These are phyloP conservation scores for Neogale vison DNA, from an alignment of 2,113 vertebrate species.

Conservation along the genomic window DNA sequence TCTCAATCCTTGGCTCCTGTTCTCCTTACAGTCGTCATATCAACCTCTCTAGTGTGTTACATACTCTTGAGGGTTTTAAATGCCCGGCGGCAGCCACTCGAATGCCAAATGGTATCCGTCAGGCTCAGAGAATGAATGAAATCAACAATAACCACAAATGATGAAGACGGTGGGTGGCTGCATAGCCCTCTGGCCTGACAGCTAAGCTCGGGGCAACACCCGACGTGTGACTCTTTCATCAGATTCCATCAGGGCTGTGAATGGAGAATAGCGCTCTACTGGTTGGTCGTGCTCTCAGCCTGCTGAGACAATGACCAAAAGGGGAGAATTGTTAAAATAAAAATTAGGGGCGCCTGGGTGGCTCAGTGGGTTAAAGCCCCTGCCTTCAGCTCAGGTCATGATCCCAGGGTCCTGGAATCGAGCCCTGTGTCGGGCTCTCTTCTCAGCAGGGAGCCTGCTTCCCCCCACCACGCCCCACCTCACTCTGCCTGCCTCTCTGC, in stretches of 20 bases:
- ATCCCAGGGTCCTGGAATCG: too few relatives aligned
- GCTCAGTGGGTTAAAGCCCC: too few relatives aligned
- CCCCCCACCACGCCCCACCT: too few relatives aligned
- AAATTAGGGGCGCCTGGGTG: not conserved
- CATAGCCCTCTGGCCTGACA: not conserved
- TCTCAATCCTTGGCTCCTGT: not conserved
- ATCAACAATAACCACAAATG: not conserved
- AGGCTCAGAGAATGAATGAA: not conserved
- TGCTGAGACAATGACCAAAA: not conserved
- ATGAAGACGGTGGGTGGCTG: not conserved
- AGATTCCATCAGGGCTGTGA: not conserved
- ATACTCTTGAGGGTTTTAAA: not conserved
- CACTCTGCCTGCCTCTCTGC: too few relatives aligned
- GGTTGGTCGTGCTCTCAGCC: not conserved
- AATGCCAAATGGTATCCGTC: not conserved
- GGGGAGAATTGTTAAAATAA: not conserved
- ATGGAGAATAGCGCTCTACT: fast-evolving
- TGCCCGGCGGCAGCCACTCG: not conserved
- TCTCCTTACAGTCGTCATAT: not conserved
- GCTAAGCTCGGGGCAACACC: not conserved
- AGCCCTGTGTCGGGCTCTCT: too few relatives aligned
- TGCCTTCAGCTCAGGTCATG: too few relatives aligned
- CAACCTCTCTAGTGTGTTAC: not conserved
- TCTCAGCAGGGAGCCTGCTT: too few relatives aligned
- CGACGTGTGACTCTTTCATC: not conserved